Percentiles rank a stretch among this genome's conserved stretches.
These are phyloP conservation scores for Pocillopora verrucosa DNA, from an alignment of 64 coral and sea anemone genomes.

Conservation along the genomic window DNA sequence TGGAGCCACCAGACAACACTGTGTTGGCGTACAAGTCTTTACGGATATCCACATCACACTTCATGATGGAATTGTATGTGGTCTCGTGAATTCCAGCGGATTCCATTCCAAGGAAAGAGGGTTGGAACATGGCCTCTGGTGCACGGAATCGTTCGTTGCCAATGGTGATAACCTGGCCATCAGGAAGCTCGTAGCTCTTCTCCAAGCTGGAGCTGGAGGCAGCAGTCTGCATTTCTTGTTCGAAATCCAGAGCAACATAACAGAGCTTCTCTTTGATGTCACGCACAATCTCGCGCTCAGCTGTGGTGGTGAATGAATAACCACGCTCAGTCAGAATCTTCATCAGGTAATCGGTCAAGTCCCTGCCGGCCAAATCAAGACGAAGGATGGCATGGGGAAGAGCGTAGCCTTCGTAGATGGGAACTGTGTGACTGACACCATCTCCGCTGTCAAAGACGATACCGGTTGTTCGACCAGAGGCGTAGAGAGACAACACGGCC, in stretches of 20 bases:
- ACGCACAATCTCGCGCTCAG: conserved; percentile 72
- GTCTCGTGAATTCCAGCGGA: conserved; percentile 73
- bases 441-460: conserved; percentile 66
- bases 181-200: conserved; percentile 80
- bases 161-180: conserved; percentile 83
- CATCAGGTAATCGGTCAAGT: conserved; percentile 74
- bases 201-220: conserved; percentile 72
- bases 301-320: conserved; percentile 75
- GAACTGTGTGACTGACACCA: conserved; percentile 64
- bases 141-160: conserved; percentile 71
- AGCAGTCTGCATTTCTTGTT: conserved; percentile 65
- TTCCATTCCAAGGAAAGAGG: conserved; percentile 83
- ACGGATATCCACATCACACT: conserved; percentile 68
- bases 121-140: conserved; percentile 73
- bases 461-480: conserved; percentile 69
- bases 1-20: conserved; percentile 82
- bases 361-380: conserved; percentile 71
- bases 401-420: conserved; percentile 75
- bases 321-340: conserved; percentile 74
- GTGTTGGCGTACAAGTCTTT: conserved; percentile 78
- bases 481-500: conserved; percentile 68
- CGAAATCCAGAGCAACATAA: conserved; percentile 67
- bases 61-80: conserved; percentile 69
- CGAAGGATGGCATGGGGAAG: conserved; percentile 67
- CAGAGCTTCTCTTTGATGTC: conserved; percentile 73